phyloP scores from a whole-genome alignment of 1,140 invertebrate genomes.

The Anoplophora glabripennis region DNA sequence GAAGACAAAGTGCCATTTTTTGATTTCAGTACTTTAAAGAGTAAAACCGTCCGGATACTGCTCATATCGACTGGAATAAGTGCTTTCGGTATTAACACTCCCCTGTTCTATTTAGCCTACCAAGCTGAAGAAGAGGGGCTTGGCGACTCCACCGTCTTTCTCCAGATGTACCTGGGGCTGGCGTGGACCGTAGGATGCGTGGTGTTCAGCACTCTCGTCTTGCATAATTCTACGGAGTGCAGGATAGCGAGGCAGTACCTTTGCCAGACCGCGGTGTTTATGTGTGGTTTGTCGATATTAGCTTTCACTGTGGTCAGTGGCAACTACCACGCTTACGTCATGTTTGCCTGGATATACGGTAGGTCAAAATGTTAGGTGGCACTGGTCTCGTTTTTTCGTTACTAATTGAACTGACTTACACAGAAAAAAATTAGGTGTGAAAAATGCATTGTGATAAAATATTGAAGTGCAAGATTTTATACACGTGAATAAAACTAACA shows the following conservation, averaged over 20 bases:
- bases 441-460: too few species aligned
- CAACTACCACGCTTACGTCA: constrained; percentile 72
- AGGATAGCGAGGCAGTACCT: constrained; percentile 82
- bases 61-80: constrained; percentile 72
- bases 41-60: constrained; percentile 79
- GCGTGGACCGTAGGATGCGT: constrained; percentile 80
- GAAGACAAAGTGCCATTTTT: constrained; percentile 81
- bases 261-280: constrained; percentile 72
- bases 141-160: constrained; percentile 64
- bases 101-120: constrained; percentile 80
- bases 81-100: constrained; percentile 82
- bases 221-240: constrained; percentile 80
- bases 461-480: too few species aligned
- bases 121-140: constrained; percentile 68
- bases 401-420: too few species aligned
- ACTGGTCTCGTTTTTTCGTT: too few species aligned
- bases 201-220: constrained; percentile 76
- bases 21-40: constrained; percentile 79
- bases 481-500: too few species aligned
- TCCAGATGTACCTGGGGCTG: constrained; percentile 75
- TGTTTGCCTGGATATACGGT: constrained; percentile 83
- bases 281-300: constrained; percentile 75
- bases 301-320: constrained; percentile 79
- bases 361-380: too few species aligned
- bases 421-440: too few species aligned